A percentile compares a stretch with the other conserved stretches of the same genome.
phyloP scores from a whole-genome alignment of 2,113 vertebrate genomes.

The Blennius ocellaris region DNA sequence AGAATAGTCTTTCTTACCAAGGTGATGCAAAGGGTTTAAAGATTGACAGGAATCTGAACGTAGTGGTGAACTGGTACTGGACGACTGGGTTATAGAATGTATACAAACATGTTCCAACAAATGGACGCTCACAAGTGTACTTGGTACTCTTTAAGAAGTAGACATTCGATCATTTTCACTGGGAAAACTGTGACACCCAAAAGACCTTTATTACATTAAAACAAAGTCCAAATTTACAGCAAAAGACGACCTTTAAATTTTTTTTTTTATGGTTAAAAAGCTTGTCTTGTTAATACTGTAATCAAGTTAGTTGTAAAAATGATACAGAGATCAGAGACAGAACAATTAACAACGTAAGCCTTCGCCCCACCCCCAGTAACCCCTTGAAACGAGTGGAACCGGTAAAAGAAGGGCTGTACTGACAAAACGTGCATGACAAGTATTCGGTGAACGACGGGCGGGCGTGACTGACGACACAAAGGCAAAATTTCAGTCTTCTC shows the following conservation, averaged over 20 bases:
- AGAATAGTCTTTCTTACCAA: too few relatives aligned
- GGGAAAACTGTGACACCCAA: too few relatives aligned
- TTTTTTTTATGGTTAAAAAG: conserved; percentile 61
- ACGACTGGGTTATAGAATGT: too few relatives aligned
- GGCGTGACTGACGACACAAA: conserved; percentile 1
- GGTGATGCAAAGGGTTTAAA: too few relatives aligned
- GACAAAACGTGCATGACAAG: conserved; percentile 51
- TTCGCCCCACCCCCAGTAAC: conserved; percentile 7
- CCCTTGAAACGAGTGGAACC: conserved; percentile 52
- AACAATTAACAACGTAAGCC: conserved; percentile 33
- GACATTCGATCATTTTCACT: too few relatives aligned
- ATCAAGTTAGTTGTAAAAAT: conserved; percentile 57
- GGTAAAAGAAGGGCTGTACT: conserved; percentile 39
- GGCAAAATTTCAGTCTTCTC: neutral
- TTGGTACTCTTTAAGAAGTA: too few relatives aligned
- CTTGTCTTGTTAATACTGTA: conserved; percentile 54
- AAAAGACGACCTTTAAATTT: conserved; percentile 77
- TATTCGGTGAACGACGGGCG: conserved; percentile 15
- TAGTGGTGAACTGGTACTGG: too few relatives aligned
- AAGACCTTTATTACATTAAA: too few relatives aligned
- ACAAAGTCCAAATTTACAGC: conserved; percentile 31
- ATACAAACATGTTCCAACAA: too few relatives aligned
- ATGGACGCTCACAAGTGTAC: too few relatives aligned
- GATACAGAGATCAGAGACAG: conserved; percentile 47
- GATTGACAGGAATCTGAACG: too few relatives aligned